Conservation (phyloP, 2,888 invertebrate genomes). For the Bellardia pandia region DNA sequence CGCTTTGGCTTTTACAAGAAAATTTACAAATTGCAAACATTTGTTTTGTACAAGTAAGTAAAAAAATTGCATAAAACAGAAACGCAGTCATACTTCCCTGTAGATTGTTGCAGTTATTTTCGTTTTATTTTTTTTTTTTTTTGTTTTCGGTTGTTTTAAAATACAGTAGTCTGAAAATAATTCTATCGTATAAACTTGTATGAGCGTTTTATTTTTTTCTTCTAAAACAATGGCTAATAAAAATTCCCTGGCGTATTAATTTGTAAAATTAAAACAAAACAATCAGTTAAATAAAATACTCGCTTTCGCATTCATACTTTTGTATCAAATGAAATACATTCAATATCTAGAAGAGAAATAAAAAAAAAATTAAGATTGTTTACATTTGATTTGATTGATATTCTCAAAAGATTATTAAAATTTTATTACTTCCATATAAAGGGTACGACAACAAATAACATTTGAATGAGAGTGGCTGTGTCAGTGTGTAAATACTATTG, state of each 20-base stretch:
- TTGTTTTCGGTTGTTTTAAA: not conserved
- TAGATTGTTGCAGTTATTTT: slow-evolving; percentile 1
- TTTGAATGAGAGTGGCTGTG: slow-evolving; percentile 37
- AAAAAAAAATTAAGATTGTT: slow-evolving; percentile 46
- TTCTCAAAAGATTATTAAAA: slow-evolving; percentile 73
- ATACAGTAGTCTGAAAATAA: slow-evolving; percentile 1
- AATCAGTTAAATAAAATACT: slow-evolving; percentile 38
- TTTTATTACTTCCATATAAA: slow-evolving; percentile 70
- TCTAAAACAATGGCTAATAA: slow-evolving; percentile 69
- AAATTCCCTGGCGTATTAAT: slow-evolving; percentile 72
- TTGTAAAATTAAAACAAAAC: slow-evolving; percentile 65
- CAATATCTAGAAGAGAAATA: not conserved
- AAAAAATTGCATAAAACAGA: not conserved
- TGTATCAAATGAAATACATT: not conserved
- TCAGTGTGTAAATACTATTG: not conserved
- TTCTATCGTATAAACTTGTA: slow-evolving; percentile 4
- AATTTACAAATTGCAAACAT: slow-evolving; percentile 33
- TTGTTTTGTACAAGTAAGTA: not conserved
- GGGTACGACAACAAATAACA: not conserved
- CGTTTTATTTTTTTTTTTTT: not conserved
- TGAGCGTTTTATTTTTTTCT: not conserved
- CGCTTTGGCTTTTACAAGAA: not conserved
- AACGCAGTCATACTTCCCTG: not conserved
- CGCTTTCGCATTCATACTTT: not conserved
- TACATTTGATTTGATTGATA: slow-evolving; percentile 69